Percentiles rank a stretch among this genome's conserved stretches.
Conservation (phyloP, 2,113 vertebrate genomes). For the Arvicanthis niloticus region DNA sequence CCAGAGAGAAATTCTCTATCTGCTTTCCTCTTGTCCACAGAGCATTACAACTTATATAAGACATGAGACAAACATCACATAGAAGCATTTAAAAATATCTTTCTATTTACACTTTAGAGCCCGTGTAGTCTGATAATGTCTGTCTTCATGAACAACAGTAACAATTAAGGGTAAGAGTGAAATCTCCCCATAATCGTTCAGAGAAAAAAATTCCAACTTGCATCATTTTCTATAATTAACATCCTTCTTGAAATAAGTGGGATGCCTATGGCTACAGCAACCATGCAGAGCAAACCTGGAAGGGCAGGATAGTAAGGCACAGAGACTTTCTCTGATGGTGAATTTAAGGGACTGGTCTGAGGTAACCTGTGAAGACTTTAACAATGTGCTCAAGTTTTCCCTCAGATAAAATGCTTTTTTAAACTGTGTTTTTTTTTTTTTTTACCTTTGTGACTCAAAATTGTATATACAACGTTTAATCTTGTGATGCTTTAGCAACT, state of each 20-base stretch:
- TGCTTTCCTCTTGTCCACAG: not conserved
- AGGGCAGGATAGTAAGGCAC: not conserved
- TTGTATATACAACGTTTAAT: not conserved
- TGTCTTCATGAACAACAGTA: not conserved
- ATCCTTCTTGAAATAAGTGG: not conserved
- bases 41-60: not conserved
- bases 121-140: not conserved
- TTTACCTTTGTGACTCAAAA: not conserved
- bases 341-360: too few species aligned
- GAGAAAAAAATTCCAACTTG: not conserved
- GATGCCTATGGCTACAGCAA: not conserved
- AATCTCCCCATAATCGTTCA: fast-evolving
- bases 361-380: not conserved
- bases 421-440: not conserved
- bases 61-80: not conserved
- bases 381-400: not conserved
- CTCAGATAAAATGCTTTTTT: not conserved
- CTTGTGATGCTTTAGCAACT: not conserved
- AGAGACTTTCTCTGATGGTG: not conserved
- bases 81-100: not conserved
- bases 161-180: not conserved
- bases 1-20: not conserved
- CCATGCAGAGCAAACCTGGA: not conserved
- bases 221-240: not conserved
- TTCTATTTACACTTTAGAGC: not conserved